phyloP scores from a whole-genome alignment of 2,113 vertebrate species.

The Pao palembangensis region DNA sequence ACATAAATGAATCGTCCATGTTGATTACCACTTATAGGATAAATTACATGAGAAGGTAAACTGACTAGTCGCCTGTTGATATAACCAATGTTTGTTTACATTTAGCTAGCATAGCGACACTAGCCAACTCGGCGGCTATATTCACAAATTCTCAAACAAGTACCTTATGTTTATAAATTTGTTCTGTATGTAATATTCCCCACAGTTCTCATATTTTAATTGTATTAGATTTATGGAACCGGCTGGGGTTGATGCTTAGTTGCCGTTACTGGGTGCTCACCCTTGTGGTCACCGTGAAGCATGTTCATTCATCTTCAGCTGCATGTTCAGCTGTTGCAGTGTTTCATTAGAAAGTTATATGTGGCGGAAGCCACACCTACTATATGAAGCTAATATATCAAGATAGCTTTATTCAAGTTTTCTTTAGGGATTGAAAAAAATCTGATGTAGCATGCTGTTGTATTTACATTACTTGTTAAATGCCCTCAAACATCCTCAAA shows the following conservation, averaged over 20 bases:
- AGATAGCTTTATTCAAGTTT: too few species aligned
- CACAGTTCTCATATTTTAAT: not conserved
- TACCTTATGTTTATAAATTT: not conserved
- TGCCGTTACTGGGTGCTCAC: slow-evolving; percentile 42
- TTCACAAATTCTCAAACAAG: not conserved
- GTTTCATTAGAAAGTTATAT: too few species aligned
- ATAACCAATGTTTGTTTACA: slow-evolving; percentile 51
- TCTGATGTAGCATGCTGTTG: too few species aligned
- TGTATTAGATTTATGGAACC: not conserved
- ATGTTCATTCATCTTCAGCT: too few species aligned
- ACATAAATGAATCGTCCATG: too few species aligned
- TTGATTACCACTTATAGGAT: too few species aligned
- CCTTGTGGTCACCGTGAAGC: slow-evolving; percentile 56
- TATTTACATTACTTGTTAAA: too few species aligned
- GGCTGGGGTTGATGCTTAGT: slow-evolving; percentile 3
- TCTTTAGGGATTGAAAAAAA: too few species aligned
- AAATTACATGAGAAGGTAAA: not conserved
- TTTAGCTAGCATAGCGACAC: slow-evolving; percentile 10
- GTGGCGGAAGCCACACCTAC: too few species aligned
- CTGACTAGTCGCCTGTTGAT: slow-evolving; percentile 39
- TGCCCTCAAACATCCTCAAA: too few species aligned
- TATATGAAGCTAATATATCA: too few species aligned
- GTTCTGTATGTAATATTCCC: slow-evolving; percentile 1
- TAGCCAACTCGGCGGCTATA: not conserved
- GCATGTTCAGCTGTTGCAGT: too few species aligned